Base-by-base conservation (phyloP, 1,140 invertebrate species). In the roundworm (Caenorhabditis elegans) region DNA sequence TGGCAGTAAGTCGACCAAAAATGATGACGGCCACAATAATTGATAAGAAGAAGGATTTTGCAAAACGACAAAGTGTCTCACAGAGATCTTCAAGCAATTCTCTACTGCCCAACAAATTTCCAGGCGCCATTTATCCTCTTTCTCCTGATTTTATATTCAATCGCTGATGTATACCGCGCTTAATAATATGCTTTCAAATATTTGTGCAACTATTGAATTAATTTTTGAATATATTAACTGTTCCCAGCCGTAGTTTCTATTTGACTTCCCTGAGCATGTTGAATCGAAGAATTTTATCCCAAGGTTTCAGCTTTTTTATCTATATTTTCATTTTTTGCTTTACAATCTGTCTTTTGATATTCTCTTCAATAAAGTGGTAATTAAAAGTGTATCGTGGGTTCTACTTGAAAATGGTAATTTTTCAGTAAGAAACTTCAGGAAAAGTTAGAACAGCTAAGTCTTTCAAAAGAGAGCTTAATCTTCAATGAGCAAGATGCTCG, bases 101-200 rank as follows among this genome's bases (percentile, higher is more conserved):
- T 24, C 34, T 70, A 10, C 34, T 70, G n/a, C 60, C 36, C 6
- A 11, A 24, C n/a, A 39, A 43, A 70, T 70, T 22, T 26, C 60
- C 60, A 4, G 60, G 60, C 28, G 60, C 60, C 3, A 70, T 70
- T 70, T 70, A 70, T 70, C 60, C 60, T 0, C 34, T 70, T 13
- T 70, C 60, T 1, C 34, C 60, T 39, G 60, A 70, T 70, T 70
- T 70, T 24, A 70, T 70, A 70, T 70, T 70, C 34, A 70, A 70
- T 43, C 34, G 60, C 13, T 34, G 53, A 34, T 1, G 22, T 10
- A 26, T 43, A 8, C 15, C 5, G 15, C 39, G 39, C 39, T 43
- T 43, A 43, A n/a, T n/a, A n/a, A n/a, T 43, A 5, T 5, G 39
- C 39, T 43, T 43, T 43, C 15, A 43, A n/a, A 43, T 43, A 43